Conservation (phyloP, 2,888 invertebrate species). For the Aleiodes alternator region DNA sequence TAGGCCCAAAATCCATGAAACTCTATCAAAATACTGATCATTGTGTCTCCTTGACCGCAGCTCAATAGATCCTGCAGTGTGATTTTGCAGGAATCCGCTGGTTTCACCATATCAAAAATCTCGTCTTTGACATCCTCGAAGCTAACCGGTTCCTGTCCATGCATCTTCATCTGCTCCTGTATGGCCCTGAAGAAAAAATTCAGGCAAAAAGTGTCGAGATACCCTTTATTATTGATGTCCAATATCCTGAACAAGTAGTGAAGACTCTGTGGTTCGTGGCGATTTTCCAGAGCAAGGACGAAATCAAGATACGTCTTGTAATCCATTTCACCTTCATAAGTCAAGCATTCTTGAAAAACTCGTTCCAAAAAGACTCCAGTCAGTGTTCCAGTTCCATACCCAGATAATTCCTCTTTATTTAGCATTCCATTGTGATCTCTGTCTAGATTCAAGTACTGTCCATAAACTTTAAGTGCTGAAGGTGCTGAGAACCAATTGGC, state of each 20-base stretch:
- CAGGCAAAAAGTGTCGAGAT: slow-evolving; percentile 91
- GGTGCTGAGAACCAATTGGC: slow-evolving; percentile 95
- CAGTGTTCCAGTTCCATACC: slow-evolving; percentile 93
- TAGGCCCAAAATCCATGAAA: slow-evolving; percentile 98
- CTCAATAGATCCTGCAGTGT: slow-evolving; percentile 89
- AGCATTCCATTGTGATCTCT: slow-evolving; percentile 97
- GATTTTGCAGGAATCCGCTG: slow-evolving; percentile 88
- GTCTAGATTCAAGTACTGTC: slow-evolving; percentile 95
- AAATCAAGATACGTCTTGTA: slow-evolving; percentile 98
- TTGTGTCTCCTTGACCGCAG: slow-evolving; percentile 95
- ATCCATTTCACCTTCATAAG: slow-evolving; percentile 97
- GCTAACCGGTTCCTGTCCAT: slow-evolving; percentile 92
- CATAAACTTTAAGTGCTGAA: slow-evolving; percentile 92
- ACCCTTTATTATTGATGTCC: slow-evolving; percentile 92
- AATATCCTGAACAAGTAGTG: slow-evolving; percentile 94
- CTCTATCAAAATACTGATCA: slow-evolving; percentile 95
- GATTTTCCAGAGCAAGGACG: slow-evolving; percentile 94
- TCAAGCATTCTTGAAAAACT: slow-evolving; percentile 96
- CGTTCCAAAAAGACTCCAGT: slow-evolving; percentile 94
- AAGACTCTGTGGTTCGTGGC: slow-evolving; percentile 92
- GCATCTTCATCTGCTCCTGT: slow-evolving; percentile 91
- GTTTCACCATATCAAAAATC: slow-evolving; percentile 98
- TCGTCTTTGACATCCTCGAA: slow-evolving; percentile 98
- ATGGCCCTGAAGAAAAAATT: slow-evolving; percentile 97
- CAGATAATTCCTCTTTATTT: slow-evolving; percentile 91